Percentiles rank a stretch among this genome's conserved stretches.
phyloP scores from a whole-genome alignment of 2,797 vertebrate genomes.

The Parotocinclus haroldoi region DNA sequence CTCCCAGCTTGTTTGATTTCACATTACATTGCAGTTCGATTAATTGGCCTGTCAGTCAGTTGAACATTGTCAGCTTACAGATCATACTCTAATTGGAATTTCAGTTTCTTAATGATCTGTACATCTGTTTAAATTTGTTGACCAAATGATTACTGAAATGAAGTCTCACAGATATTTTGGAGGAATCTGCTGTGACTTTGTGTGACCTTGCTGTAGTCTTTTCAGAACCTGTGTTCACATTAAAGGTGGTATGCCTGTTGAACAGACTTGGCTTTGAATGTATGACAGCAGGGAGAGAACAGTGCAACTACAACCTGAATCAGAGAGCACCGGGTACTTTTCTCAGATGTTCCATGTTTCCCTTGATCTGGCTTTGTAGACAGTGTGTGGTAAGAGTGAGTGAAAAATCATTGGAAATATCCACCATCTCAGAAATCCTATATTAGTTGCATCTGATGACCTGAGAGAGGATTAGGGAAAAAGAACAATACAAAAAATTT shows the following conservation, averaged over 20 bases:
- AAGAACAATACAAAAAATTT: slow-evolving; percentile 12
- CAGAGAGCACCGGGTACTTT: slow-evolving; percentile 30
- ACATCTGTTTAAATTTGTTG: too few species aligned
- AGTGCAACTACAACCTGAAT: slow-evolving; percentile 41
- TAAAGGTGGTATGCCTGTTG: slow-evolving; percentile 35
- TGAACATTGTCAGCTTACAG: too few species aligned
- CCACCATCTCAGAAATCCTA: slow-evolving; percentile 30
- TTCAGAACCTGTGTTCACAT: slow-evolving; percentile 5
- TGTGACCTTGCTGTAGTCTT: slow-evolving; percentile 38
- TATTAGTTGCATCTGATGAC: slow-evolving; percentile 39
- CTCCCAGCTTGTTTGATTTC: too few species aligned
- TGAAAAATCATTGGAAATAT: slow-evolving; percentile 40
- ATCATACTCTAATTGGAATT: too few species aligned
- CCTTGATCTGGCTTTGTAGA: slow-evolving; percentile 46
- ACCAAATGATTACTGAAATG: neutral
- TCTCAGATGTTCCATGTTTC: slow-evolving; percentile 43
- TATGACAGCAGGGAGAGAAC: slow-evolving; percentile 42
- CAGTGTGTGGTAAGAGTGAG: slow-evolving; percentile 32
- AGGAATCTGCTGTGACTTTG: slow-evolving; percentile 12
- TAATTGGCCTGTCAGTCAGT: too few species aligned
- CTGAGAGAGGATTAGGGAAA: slow-evolving; percentile 42
- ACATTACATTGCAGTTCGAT: too few species aligned
- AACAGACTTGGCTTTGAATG: slow-evolving; percentile 36
- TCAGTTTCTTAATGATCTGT: too few species aligned
- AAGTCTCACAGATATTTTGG: slow-evolving; percentile 8